phyloP scores from a whole-genome alignment of 2,888 invertebrate genomes.

The Pammene fasciana region DNA sequence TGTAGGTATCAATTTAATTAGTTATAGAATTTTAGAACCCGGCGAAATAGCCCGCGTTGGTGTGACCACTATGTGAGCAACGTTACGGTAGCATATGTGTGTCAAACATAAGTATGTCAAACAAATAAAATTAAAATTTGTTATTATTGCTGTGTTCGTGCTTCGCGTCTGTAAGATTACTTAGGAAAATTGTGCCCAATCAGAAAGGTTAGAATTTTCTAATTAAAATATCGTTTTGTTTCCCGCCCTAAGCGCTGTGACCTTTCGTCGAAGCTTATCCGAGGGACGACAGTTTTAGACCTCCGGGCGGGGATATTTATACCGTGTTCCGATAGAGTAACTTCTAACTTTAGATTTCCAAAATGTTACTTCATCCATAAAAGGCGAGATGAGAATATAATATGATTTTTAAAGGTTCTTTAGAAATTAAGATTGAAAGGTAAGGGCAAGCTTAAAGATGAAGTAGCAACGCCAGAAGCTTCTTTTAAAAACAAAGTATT shows the following conservation, averaged over 20 bases:
- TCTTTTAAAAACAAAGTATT: too few relatives aligned
- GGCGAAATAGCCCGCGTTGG: too few relatives aligned
- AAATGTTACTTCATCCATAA: conserved; percentile 12
- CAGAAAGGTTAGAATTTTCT: neutral
- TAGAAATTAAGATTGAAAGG: neutral
- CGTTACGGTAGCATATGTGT: too few relatives aligned
- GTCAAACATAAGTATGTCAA: too few relatives aligned
- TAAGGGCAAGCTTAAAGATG: neutral
- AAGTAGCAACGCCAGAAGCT: neutral
- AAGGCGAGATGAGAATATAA: neutral
- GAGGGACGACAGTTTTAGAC: conserved; percentile 6
- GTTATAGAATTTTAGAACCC: too few relatives aligned
- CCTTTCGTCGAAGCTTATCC: conserved; percentile 6
- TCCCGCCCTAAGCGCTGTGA: neutral
- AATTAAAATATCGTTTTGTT: neutral
- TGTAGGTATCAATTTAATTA: neutral
- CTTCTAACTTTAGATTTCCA: conserved; percentile 1
- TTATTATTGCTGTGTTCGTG: too few relatives aligned
- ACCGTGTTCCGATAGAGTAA: conserved; percentile 22
- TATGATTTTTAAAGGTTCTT: neutral
- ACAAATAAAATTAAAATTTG: too few relatives aligned
- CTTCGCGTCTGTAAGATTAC: too few relatives aligned
- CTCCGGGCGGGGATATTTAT: conserved; percentile 24
- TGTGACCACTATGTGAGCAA: too few relatives aligned
- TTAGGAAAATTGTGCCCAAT: too few relatives aligned